These are phyloP conservation scores for Lindbergichthys nudifrons DNA, from an alignment of 2,797 vertebrate species.

Conservation along the genomic window DNA sequence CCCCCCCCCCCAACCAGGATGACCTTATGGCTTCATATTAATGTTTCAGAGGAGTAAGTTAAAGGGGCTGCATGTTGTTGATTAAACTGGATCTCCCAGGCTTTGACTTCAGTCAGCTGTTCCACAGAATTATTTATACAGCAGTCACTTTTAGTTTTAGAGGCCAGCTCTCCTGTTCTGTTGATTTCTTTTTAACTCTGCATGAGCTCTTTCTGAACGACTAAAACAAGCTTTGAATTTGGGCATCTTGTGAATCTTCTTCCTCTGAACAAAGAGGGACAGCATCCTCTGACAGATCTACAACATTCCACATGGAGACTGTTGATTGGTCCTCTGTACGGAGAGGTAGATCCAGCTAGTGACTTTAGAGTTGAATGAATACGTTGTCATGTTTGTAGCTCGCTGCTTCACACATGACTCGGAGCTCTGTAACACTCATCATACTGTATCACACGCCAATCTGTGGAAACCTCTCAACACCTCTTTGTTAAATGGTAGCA, in stretches of 20 bases:
- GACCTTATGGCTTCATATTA: constrained; percentile 27
- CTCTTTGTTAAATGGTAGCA: background rate
- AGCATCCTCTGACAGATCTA: constrained; percentile 17
- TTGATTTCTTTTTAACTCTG: constrained; percentile 7
- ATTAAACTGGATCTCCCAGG: constrained; percentile 38
- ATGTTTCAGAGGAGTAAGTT: constrained; percentile 33
- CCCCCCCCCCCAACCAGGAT: constrained; percentile 3
- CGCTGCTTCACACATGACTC: constrained; percentile 2
- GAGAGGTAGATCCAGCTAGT: constrained; percentile 11
- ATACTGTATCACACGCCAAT: background rate
- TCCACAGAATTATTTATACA: constrained; percentile 47
- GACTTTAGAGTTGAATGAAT: constrained; percentile 38
- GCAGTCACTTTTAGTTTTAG: constrained; percentile 21
- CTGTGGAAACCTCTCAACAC: background rate
- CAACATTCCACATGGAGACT: constrained; percentile 68
- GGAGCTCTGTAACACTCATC: background rate
- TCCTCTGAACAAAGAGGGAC: background rate
- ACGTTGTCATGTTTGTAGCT: constrained; percentile 33
- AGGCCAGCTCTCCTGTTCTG: constrained; percentile 20
- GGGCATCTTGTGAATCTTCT: background rate
- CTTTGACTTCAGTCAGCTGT: constrained; percentile 14
- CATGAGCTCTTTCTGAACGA: constrained; percentile 9
- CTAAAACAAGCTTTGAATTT: constrained; percentile 8
- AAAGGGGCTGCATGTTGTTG: constrained; percentile 54
- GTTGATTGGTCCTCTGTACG: background rate